Conservation (phyloP, 1,140 invertebrate genomes). For the Latrodectus geometricus region DNA sequence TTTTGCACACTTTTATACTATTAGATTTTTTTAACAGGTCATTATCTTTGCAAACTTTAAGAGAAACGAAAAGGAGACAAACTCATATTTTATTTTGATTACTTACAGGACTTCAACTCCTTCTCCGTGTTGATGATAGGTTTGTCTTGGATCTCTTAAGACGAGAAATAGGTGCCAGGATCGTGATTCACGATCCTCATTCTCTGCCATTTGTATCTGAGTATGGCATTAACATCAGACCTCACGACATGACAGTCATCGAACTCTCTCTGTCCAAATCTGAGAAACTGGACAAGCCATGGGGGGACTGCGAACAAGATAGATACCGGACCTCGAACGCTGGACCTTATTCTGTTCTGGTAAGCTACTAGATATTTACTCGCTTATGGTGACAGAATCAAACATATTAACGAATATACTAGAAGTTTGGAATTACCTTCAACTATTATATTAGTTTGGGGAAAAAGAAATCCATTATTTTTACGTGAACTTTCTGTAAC, state of each 20-base stretch:
- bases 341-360: conserved; percentile 30
- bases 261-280: conserved; percentile 11
- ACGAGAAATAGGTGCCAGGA: conserved; percentile 40
- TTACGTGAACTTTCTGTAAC: too few relatives aligned
- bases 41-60: too few relatives aligned
- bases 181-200: conserved; percentile 44
- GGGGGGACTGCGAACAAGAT: conserved; percentile 16
- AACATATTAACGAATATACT: not conserved
- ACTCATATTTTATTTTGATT: too few relatives aligned
- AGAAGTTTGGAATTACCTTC: too few relatives aligned
- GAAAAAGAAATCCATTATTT: too few relatives aligned
- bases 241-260: conserved; percentile 18
- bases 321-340: not conserved
- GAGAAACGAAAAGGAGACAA: too few relatives aligned
- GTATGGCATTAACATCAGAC: conserved; percentile 35
- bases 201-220: conserved; percentile 29
- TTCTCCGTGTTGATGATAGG: conserved; percentile 14
- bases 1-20: too few relatives aligned
- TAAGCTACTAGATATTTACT: not conserved
- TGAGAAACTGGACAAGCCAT: conserved; percentile 8
- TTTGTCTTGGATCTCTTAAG: conserved; percentile 11
- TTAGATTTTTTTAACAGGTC: too few relatives aligned
- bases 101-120: conserved; percentile 28
- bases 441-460: too few relatives aligned
- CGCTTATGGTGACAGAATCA: too few relatives aligned